phyloP scores from a whole-genome alignment of 2,888 invertebrate genomes.

The Agonopterix subpropinquella region DNA sequence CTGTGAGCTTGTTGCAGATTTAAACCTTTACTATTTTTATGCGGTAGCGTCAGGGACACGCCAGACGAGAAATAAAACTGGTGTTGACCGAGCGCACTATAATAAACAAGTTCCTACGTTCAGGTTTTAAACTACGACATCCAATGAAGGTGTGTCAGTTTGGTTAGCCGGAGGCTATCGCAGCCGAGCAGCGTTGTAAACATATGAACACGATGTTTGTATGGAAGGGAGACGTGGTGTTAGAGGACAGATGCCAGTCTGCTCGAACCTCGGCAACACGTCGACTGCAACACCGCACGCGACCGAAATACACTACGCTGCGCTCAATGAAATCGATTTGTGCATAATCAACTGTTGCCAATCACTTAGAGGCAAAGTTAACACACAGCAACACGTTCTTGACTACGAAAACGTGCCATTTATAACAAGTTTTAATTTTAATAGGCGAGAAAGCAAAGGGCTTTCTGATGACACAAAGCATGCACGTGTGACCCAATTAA shows the following conservation, averaged over 20 bases:
- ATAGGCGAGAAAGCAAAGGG: neutral
- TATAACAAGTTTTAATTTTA: constrained; percentile 3
- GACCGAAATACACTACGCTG: constrained; percentile 38
- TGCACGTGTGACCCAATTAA: constrained; percentile 7
- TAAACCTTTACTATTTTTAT: constrained; percentile 33
- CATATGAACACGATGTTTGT: constrained; percentile 1
- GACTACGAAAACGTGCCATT: constrained; percentile 4
- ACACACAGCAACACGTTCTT: constrained; percentile 11
- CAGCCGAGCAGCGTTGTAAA: constrained; percentile 16
- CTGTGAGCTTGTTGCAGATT: constrained; percentile 13
- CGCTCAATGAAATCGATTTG: constrained; percentile 41
- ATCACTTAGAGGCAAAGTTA: constrained; percentile 1
- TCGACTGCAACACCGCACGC: constrained; percentile 24
- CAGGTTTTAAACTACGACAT: constrained; percentile 12
- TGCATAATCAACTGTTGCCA: constrained; percentile 23
- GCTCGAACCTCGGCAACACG: neutral
- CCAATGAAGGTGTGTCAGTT: constrained; percentile 6
- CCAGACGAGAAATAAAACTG: constrained; percentile 35
- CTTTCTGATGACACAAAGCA: constrained; percentile 3
- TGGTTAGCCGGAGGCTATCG: constrained; percentile 1
- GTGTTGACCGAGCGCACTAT: constrained; percentile 20
- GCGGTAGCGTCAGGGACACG: constrained; percentile 20
- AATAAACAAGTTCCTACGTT: constrained; percentile 28
- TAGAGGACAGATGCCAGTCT: constrained; percentile 12
- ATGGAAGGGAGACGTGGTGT: neutral